Percentiles rank a stretch among this genome's conserved stretches.
Evolutionary conservation across 64 coral and sea anemone species (phyloP).

Genomic region (Montipora efflorescens): DNA sequence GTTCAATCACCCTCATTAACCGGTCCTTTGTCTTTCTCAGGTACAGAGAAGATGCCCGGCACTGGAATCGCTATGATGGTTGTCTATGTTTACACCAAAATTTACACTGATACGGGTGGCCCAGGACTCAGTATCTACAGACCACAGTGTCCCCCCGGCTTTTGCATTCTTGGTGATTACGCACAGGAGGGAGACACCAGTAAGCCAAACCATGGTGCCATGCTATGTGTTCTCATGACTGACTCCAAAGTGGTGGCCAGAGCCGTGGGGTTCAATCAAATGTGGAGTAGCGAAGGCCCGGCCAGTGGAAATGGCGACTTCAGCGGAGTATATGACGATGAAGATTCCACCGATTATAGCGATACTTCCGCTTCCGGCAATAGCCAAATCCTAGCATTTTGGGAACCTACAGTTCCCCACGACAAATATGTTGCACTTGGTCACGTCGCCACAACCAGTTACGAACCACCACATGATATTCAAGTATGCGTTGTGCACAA

Average conservation of each 20-base stretch:
- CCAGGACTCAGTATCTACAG: slow-evolving; percentile 73
- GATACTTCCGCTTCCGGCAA: background rate
- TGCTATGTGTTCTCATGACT: slow-evolving; percentile 61
- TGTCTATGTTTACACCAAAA: slow-evolving; percentile 58
- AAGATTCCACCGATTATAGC: background rate
- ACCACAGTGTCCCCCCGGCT: slow-evolving; percentile 84
- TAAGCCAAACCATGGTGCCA: slow-evolving; percentile 77
- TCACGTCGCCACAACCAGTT: slow-evolving; percentile 60
- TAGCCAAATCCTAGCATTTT: slow-evolving; percentile 52
- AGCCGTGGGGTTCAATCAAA: slow-evolving; percentile 57
- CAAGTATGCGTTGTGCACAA: slow-evolving; percentile 67
- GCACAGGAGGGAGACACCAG: slow-evolving; percentile 65
- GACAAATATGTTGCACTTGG: slow-evolving; percentile 63
- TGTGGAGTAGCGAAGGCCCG: slow-evolving; percentile 61
- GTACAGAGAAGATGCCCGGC: slow-evolving; percentile 64
- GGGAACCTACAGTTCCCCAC: slow-evolving; percentile 65
- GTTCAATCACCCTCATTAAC: too few relatives aligned
- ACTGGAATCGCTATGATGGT: slow-evolving; percentile 67
- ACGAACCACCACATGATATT: slow-evolving; percentile 49
- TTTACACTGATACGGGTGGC: slow-evolving; percentile 61
- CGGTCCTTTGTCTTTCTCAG: background rate
- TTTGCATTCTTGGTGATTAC: slow-evolving; percentile 84
- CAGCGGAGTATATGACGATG: slow-evolving; percentile 48
- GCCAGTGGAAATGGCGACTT: slow-evolving; percentile 7
- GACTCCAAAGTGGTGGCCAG: slow-evolving; percentile 8